A percentile compares a stretch with the other conserved stretches of the same genome.
Evolutionary conservation across 2,888 invertebrate species (phyloP).

Genomic region (Himalopsyche anomala): DNA sequence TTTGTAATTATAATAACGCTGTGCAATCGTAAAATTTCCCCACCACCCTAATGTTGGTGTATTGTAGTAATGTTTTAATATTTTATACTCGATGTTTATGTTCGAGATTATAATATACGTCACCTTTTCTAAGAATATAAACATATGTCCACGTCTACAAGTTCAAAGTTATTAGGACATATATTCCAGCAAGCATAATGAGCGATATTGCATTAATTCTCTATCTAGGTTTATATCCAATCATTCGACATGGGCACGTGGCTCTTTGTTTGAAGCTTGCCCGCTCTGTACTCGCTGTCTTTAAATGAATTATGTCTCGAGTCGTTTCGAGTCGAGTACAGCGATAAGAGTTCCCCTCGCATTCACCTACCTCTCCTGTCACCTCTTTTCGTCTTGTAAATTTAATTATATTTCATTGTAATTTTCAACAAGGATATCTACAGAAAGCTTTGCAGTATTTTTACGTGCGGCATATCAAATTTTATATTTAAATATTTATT

Average conservation of each 20-base stretch:
- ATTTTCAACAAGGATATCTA: background rate
- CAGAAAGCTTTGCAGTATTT: background rate
- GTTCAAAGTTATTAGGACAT: no score
- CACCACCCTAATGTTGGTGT: no score
- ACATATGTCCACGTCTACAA: no score
- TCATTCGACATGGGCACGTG: background rate
- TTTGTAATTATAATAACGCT: no score
- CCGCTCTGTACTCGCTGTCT: conserved; percentile 6
- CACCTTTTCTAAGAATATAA: no score
- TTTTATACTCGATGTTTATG: no score
- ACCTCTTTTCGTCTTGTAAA: background rate
- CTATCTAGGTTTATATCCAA: background rate
- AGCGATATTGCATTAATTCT: background rate
- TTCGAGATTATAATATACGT: no score
- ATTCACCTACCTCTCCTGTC: background rate
- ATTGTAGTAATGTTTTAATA: no score
- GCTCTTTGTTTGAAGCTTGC: background rate
- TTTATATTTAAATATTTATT: background rate
- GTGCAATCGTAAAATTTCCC: no score
- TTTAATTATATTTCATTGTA: conserved; percentile 25
- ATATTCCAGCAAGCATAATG: no score
- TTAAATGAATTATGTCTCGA: conserved; percentile 24
- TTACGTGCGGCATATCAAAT: background rate
- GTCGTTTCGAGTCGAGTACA: background rate
- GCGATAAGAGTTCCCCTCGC: background rate